phyloP scores from a whole-genome alignment of 2,113 vertebrate genomes.

The Heloderma charlesbogerti region DNA sequence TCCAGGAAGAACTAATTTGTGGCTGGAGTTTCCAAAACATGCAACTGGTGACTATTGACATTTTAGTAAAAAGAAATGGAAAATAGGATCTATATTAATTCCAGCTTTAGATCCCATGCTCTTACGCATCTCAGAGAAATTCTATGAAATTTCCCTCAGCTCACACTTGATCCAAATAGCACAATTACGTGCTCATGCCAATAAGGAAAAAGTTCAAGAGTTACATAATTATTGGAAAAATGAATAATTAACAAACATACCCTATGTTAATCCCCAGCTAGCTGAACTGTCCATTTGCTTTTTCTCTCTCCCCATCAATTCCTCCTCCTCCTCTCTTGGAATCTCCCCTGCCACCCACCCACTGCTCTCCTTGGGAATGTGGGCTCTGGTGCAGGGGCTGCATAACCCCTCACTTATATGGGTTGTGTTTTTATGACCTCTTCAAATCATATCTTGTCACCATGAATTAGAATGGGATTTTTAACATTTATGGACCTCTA shows the following conservation, averaged over 20 bases:
- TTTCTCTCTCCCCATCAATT: neutral
- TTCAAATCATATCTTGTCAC: too few species aligned
- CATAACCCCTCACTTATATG: too few species aligned
- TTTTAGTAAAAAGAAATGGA: conserved; percentile 23
- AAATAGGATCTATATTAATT: conserved; percentile 9
- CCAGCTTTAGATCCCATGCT: neutral
- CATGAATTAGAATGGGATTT: neutral
- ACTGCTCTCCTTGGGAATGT: too few species aligned
- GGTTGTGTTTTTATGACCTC: too few species aligned
- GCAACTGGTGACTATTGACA: conserved; percentile 19
- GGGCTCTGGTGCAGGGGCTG: too few species aligned
- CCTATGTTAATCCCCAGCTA: neutral
- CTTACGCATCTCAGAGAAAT: neutral
- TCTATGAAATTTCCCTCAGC: neutral
- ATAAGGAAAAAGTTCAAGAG: neutral
- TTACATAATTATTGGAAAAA: neutral
- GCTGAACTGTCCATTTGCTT: neutral
- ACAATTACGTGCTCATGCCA: neutral
- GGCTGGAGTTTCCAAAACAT: neutral
- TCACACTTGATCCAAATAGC: neutral
- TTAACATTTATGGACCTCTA: neutral
- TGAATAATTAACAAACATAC: neutral
- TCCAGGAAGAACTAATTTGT: neutral
- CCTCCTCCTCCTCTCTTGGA: neutral
- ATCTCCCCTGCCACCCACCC: neutral